Evolutionary conservation across 2,888 invertebrate species (phyloP), one percentile per base, ranked within the genome.

Genomic region (Pilophorus perplexus): DNA sequence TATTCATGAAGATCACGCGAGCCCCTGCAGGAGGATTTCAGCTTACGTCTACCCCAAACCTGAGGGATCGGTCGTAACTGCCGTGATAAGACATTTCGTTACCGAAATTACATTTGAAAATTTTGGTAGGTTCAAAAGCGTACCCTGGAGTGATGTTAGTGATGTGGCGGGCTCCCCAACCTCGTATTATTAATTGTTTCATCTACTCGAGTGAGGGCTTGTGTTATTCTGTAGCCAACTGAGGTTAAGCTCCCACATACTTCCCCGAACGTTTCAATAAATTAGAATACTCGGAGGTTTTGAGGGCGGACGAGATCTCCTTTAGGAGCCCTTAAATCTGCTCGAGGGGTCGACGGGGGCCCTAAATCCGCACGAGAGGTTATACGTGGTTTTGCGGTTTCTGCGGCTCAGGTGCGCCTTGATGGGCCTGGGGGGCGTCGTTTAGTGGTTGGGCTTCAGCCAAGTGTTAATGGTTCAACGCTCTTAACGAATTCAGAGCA

Each of bases 401-500:
- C 20, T 48, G 8, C 22, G 48, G 50, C 50, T 50, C 50, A 50
- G 50, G 50, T 50, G 50, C 50, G 50, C 25, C 12, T 50, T 50
- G 25, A 50, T 50, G 50, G 48, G 18, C 12, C 25, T 50, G 50
- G 23, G n/a, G 27, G 50, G 50, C 18, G 8, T 23, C 50, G 50
- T 27, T 50, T 50, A 50, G 50, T 27, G 50, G 50, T 50, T 14
- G 16, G 50, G 50, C 12, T 50, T 50, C 50, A 27, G n/a, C 25
- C 33, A 25, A 25, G 50, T 27, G 50, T 25, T 50, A 50, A 50
- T 50, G 50, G 50, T 27, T 50, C 16, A 50, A 16, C 25, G 10
- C 50, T 50, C 23, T 50, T 50, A 50, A 50, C 50, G 50, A 50
- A 50, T 25, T 50, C 50, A 50, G 25, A 50, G 50, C 50, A 12